Evolutionary conservation across 2,797 vertebrate genomes (phyloP), one percentile per base, ranked within the genome.

Genomic region (Eupleurogrammus muticus): DNA sequence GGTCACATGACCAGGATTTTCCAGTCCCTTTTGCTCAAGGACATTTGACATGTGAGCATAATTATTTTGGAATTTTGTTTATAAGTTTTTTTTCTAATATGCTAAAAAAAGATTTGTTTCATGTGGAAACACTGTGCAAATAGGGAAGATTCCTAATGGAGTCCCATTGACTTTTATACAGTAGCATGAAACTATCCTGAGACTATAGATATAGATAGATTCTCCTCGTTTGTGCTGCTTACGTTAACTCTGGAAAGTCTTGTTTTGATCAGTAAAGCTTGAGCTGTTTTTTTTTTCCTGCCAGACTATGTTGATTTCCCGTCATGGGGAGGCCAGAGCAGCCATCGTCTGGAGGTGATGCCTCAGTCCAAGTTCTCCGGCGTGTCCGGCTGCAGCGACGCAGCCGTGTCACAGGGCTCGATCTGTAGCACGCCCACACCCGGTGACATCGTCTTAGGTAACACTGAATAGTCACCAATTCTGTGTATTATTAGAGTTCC

Each of bases 311-410:
- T 96, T 4, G 97, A 99, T 85, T 96, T 97, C 91, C 94, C 95
- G 0, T 97, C 97, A 66, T 99, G 97, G 97, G 97, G 96, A 81
- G 95, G 95, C 23, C 96, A 96, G 79, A 92, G 94, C 17, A 92
- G 97, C 82, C 96, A 97, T 90, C 96, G 97, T 50, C 93, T 99
- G 81, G 98, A 99, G 87, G 96, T 96, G 76, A 96, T 96, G 93
- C 94, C 95, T 71, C 96, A 96, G 92, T 96, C 97, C 44, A 98
- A 97, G 90, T 97, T 95, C 91, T 99, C 97, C 0, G 97, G 97
- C n/a, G 96, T 98, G 88, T 99, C 97, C 6, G 95, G 97, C 65
- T 99, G 97, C 90, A 99, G 97, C 42, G 97, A 99, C 49, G 95
- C 95, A 0, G 95, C 94, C 0, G 96, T 95, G 17, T 99, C 97